Evolutionary conservation across 2,113 vertebrate species (phyloP).

Genomic region (Brachypodius melanocephalos): DNA sequence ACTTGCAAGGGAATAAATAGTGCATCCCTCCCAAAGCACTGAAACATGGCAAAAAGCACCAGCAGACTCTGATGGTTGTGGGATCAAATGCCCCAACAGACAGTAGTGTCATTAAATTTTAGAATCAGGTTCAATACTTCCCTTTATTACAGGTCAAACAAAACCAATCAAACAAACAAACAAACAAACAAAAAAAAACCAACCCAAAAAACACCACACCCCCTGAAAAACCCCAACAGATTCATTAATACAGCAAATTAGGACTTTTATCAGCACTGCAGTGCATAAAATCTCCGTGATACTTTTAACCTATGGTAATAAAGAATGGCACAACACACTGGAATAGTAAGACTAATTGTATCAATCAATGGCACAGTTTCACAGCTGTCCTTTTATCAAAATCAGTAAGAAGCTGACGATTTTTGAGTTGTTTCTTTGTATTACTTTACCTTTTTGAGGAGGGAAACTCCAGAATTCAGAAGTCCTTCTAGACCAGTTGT

Average conservation of each 20-base stretch:
- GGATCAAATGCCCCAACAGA: background rate
- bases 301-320: background rate
- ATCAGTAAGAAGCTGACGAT: background rate
- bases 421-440: background rate
- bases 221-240: background rate
- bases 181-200: background rate
- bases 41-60: background rate
- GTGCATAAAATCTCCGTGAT: background rate
- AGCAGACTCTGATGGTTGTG: background rate
- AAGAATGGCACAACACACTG: background rate
- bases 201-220: fast-evolving
- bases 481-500: background rate
- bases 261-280: background rate
- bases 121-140: background rate
- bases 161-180: background rate
- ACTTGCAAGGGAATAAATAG: background rate
- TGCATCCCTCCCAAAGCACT: background rate
- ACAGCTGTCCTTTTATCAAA: background rate
- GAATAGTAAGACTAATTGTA: background rate
- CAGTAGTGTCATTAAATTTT: background rate
- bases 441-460: background rate
- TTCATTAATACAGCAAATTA: background rate
- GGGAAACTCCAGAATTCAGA: background rate
- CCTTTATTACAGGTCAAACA: background rate
- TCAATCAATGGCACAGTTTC: background rate